Base-by-base conservation (phyloP, 2,888 invertebrate genomes). In the Cryptocephalus moraei region DNA sequence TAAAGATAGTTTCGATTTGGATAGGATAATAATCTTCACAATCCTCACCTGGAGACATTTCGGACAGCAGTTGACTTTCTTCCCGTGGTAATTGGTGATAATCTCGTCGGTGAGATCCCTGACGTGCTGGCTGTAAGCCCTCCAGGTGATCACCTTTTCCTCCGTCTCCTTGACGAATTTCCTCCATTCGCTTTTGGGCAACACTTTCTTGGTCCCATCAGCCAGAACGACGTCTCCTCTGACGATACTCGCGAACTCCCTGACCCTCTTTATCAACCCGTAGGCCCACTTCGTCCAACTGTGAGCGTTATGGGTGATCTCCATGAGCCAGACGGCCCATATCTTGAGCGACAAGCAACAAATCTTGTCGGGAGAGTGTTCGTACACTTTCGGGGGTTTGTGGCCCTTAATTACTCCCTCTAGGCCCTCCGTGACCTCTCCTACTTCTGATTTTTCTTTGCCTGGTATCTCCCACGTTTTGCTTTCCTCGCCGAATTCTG, bases 281-380 rank as follows among this genome's bases (percentile, higher is more conserved):
- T 58, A 60, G 49, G 67, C 58, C 69, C 68, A 68, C 48, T 59
- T 60, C 8, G 66, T 68, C 69, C 69, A 69, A 32, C 56, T 62
- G 45, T 67, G 65, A 8, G 68, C 65, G 45, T 68, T 69, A 46
- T 64, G 62, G 6, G 67, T 64, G 42, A 69, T 65, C 53, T 68
- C 65, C 14, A 65, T 46, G 11, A 68, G 46, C 68, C 68, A 69
- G 1, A 61, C 62, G 1, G 68, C 66, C 67, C 66, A 69, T 6
- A 64, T 62, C 53, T 68, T 68, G 32, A 69, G 51, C 1, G 67
- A 65, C 34, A 68, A 54, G 47, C 68, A 68, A 44, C 69, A 69
- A 10, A 68, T 62, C 0, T 61, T 62, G 46, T 62, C 61, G 1
- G 67, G 64, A 1, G 59, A 52, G 49, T 69, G 69, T 49, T 67